These are phyloP conservation scores for Resseliella maxima DNA, from an alignment of 2,888 invertebrate species.

Conservation along the genomic window DNA sequence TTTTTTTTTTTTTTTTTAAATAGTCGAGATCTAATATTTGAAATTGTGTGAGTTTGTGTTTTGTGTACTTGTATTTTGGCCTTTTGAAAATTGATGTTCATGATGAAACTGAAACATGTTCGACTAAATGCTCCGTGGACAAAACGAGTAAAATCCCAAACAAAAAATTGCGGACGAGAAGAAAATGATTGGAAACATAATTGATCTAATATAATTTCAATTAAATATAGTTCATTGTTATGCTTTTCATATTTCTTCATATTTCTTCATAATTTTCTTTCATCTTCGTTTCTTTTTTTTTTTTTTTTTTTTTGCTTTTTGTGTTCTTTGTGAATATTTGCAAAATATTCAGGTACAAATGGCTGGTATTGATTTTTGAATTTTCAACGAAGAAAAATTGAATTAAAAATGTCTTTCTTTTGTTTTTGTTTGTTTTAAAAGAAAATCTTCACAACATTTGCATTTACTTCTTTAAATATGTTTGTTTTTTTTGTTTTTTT, in stretches of 20 bases:
- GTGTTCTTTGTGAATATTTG: not conserved
- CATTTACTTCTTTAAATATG: not conserved
- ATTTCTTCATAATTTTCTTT: not conserved
- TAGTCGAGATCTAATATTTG: not conserved
- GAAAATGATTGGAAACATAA: conserved; percentile 29
- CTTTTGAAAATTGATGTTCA: not conserved
- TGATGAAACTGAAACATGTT: not conserved
- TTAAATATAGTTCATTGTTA: conserved; percentile 42
- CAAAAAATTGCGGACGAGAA: conserved; percentile 3
- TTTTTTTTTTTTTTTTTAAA: not conserved
- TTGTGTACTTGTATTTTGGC: not conserved
- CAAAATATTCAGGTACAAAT: conserved; percentile 50
- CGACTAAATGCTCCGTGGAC: conserved; percentile 2
- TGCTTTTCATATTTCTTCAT: not conserved
- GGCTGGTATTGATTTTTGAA: conserved; percentile 48
- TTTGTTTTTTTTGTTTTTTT: not conserved
- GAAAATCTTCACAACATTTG: conserved; percentile 31
- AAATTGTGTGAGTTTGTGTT: not conserved
- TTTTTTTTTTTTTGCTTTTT: not conserved
- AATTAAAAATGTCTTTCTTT: not conserved
- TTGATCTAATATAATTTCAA: not conserved
- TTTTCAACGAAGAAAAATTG: conserved; percentile 4
- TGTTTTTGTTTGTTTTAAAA: too few relatives aligned
- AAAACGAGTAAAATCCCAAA: not conserved
- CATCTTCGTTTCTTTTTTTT: not conserved